phyloP scores from a whole-genome alignment of 2,888 invertebrate species.

The Lithophane semibrunnea region DNA sequence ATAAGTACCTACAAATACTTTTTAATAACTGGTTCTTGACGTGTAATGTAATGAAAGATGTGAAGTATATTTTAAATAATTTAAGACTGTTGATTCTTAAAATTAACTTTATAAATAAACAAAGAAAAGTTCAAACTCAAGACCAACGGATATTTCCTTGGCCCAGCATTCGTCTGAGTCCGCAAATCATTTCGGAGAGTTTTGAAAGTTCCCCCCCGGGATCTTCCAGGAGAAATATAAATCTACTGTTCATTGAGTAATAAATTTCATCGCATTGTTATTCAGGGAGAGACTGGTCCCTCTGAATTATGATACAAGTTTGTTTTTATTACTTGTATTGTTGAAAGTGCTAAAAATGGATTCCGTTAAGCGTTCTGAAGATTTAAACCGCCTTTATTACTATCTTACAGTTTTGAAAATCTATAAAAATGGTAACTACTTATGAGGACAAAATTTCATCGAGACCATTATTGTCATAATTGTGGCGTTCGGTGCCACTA shows the following conservation, averaged over 20 bases:
- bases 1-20: no score
- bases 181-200: conserved; percentile 71
- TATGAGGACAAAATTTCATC: background rate
- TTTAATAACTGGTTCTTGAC: no score
- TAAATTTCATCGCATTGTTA: conserved; percentile 80
- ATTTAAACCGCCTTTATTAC: conserved; percentile 7
- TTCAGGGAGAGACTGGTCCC: conserved; percentile 72
- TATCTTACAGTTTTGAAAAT: background rate
- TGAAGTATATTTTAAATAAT: background rate
- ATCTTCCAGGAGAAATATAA: conserved; percentile 73
- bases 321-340: conserved; percentile 75
- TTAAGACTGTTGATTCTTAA: no score
- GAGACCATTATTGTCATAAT: background rate
- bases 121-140: conserved; percentile 25
- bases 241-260: conserved; percentile 76
- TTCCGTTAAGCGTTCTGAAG: conserved; percentile 1
- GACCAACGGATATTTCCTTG: conserved; percentile 53
- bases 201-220: conserved; percentile 71
- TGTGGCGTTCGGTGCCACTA: background rate
- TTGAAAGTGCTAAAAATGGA: conserved; percentile 48
- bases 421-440: background rate
- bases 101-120: conserved; percentile 23
- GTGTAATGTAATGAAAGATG: background rate
- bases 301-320: conserved; percentile 79
- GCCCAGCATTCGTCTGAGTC: conserved; percentile 53